These are phyloP conservation scores for Helogale parvula DNA, from an alignment of 2,113 vertebrate genomes.

Conservation along the genomic window DNA sequence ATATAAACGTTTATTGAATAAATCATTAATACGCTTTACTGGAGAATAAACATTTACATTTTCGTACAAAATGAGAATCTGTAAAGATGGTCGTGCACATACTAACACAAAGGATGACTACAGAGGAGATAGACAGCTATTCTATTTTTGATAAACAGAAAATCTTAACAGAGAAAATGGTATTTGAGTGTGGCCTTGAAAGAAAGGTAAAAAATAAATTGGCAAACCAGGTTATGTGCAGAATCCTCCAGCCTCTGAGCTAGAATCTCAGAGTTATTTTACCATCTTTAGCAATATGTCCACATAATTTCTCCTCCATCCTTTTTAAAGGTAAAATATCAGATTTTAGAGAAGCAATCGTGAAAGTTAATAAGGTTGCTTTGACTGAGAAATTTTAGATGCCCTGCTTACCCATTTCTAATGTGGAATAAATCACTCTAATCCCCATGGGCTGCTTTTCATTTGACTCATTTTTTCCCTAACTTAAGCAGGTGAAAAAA, in stretches of 20 bases:
- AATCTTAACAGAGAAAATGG: not conserved
- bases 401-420: not conserved
- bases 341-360: constrained; percentile 29
- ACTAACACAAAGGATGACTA: not conserved
- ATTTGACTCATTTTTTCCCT: not conserved
- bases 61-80: not conserved
- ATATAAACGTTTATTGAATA: not conserved
- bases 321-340: constrained; percentile 15
- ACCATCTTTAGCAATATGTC: not conserved
- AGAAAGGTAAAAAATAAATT: not conserved
- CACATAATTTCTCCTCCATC: not conserved
- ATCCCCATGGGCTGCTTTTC: not conserved
- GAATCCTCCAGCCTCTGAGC: not conserved
- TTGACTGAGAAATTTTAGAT: constrained; percentile 12
- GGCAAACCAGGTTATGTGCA: not conserved
- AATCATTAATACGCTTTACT: not conserved
- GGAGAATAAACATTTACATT: not conserved
- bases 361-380: constrained; percentile 15
- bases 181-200: not conserved
- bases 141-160: not conserved
- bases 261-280: constrained; percentile 26
- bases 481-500: not conserved
- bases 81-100: not conserved
- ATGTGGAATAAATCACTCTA: constrained; percentile 15
- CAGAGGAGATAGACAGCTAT: not conserved